A percentile compares a stretch with the other conserved stretches of the same genome.
Conservation (phyloP, 92 coral and sea anemone genomes). For the Blastomussa wellsi region DNA sequence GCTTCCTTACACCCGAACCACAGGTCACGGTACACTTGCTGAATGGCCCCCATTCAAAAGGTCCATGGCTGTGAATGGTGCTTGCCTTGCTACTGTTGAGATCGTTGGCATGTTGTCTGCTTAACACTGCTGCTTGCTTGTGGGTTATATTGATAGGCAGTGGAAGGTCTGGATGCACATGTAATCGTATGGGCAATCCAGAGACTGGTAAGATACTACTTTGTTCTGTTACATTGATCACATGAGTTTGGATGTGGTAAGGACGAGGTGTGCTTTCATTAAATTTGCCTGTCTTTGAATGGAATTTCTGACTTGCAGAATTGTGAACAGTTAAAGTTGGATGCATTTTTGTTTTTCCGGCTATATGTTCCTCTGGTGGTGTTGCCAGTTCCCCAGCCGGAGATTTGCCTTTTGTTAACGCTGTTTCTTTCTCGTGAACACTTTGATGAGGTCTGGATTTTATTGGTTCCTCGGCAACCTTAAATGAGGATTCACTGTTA, state of each 20-base stretch:
- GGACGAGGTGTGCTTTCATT: not conserved
- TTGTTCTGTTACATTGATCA: not conserved
- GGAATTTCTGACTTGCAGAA: not conserved
- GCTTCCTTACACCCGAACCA: slow-evolving; percentile 82
- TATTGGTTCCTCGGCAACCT: slow-evolving; percentile 28
- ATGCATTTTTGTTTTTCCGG: not conserved
- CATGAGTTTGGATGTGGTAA: slow-evolving; percentile 14
- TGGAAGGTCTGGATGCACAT: slow-evolving; percentile 19
- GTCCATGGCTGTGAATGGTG: slow-evolving; percentile 11
- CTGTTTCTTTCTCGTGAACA: not conserved
- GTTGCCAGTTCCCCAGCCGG: not conserved
- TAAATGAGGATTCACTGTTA: slow-evolving; percentile 30
- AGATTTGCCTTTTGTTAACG: not conserved
- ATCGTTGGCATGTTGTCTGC: slow-evolving; percentile 25
- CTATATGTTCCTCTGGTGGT: not conserved
- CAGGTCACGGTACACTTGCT: slow-evolving; percentile 86
- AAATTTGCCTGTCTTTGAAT: not conserved
- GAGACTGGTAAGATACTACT: not conserved
- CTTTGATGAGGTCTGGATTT: not conserved
- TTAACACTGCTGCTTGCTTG: not conserved
- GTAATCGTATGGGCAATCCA: not conserved
- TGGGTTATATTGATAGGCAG: not conserved
- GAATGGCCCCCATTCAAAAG: slow-evolving; percentile 81
- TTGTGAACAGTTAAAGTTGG: not conserved
- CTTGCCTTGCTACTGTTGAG: slow-evolving; percentile 35